Percentiles rank a stretch among this genome's conserved stretches.
Evolutionary conservation across 2,888 invertebrate species (phyloP).

Genomic region (Dendrolimus houi): DNA sequence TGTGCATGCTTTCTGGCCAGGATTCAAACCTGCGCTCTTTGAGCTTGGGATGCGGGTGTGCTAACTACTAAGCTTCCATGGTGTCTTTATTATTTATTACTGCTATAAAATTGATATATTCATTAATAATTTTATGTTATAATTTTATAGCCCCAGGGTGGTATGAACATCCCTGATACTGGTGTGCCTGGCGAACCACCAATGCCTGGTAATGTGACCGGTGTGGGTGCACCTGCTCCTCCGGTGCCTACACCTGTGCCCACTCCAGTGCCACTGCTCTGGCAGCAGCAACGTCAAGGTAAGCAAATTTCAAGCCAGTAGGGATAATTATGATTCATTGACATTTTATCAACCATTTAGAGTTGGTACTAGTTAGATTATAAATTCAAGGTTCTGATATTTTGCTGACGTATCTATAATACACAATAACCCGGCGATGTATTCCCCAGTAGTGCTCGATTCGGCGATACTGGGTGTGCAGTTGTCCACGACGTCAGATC

Average conservation of each 20-base stretch:
- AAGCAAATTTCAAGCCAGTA: constrained; percentile 1
- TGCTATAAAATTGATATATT: too few species aligned
- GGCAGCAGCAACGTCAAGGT: constrained; percentile 70
- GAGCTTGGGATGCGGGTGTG: too few species aligned
- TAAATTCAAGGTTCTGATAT: too few species aligned
- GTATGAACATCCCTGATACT: constrained; percentile 5
- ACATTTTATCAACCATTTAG: too few species aligned
- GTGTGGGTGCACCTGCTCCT: constrained; percentile 18
- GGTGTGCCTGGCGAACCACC: constrained; percentile 17
- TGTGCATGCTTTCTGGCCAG: too few species aligned
- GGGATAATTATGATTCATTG: too few species aligned
- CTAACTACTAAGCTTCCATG: too few species aligned
- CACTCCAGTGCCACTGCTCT: constrained; percentile 54
- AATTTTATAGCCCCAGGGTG: not conserved
- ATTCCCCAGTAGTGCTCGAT: constrained; percentile 51
- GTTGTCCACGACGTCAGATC: constrained; percentile 46
- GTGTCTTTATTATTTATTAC: too few species aligned
- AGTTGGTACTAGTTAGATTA: too few species aligned
- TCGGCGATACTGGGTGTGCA: constrained; percentile 57
- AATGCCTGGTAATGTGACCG: constrained; percentile 16
- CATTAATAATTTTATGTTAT: not conserved
- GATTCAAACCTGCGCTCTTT: too few species aligned
- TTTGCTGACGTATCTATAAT: too few species aligned
- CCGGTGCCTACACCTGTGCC: constrained; percentile 38
- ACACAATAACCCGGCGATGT: not conserved